Conservation (phyloP, 23 tunicate genomes). For the Trididemnum miniatum region DNA sequence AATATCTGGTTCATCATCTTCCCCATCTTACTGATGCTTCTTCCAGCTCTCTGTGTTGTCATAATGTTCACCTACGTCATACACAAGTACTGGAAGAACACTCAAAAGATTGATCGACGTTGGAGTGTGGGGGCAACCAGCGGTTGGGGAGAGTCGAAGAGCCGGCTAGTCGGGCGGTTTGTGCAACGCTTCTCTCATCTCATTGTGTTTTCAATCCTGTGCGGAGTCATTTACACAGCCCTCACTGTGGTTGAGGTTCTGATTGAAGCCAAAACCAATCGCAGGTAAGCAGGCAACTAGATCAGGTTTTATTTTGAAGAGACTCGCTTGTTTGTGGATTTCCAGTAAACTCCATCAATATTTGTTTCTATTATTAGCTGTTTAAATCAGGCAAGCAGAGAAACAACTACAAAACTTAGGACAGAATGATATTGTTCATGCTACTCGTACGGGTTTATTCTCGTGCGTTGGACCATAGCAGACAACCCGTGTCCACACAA, state of each 20-base stretch:
- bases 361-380: too few relatives aligned
- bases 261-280: slow-evolving; percentile 24
- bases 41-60: slow-evolving; percentile 54
- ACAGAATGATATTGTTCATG: too few relatives aligned
- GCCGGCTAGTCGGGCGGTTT: slow-evolving; percentile 36
- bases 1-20: slow-evolving; percentile 36
- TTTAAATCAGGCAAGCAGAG: too few relatives aligned
- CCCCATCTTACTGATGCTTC: slow-evolving; percentile 57
- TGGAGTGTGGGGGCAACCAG: slow-evolving; percentile 3
- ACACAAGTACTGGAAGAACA: slow-evolving; percentile 28
- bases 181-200: slow-evolving; percentile 42
- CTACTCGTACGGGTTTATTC: too few relatives aligned
- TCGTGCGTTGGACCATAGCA: too few relatives aligned
- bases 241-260: slow-evolving; percentile 42
- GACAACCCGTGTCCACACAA: too few relatives aligned
- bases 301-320: too few relatives aligned
- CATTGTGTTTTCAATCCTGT: slow-evolving; percentile 59
- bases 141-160: slow-evolving; percentile 27
- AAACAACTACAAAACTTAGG: too few relatives aligned
- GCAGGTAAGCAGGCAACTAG: slow-evolving; percentile 22
- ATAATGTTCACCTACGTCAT: slow-evolving; percentile 40
- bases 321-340: too few relatives aligned
- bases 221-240: slow-evolving; percentile 47
- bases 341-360: too few relatives aligned
- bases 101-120: slow-evolving; percentile 23